Conservation (phyloP, 2,113 vertebrate species). For the Albula goreensis region DNA sequence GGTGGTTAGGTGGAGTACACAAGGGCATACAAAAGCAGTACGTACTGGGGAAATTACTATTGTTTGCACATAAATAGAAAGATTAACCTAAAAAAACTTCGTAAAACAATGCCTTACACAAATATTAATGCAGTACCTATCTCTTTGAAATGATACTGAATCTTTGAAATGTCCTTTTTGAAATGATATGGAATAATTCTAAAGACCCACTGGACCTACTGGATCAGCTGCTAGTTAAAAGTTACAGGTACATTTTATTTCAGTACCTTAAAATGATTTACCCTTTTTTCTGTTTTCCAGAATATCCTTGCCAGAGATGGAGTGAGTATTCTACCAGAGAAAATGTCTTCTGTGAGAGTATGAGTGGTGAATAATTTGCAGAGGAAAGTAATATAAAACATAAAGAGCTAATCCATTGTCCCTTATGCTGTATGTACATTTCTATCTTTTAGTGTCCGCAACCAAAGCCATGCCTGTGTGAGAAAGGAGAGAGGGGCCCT, state of each 20-base stretch:
- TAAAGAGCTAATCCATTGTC: not conserved
- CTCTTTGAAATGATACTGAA: not conserved
- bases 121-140: no score
- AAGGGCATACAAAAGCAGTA: no score
- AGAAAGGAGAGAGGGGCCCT: slow-evolving; percentile 75
- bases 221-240: no score
- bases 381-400: not conserved
- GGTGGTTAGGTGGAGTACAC: no score
- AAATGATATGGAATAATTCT: not conserved
- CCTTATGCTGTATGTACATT: slow-evolving; percentile 12
- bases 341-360: not conserved
- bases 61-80: no score
- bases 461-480: slow-evolving; percentile 69
- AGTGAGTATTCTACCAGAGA: slow-evolving; percentile 61
- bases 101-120: no score
- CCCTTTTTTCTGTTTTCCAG: slow-evolving; percentile 58
- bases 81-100: no score
- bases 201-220: no score
- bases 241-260: no score
- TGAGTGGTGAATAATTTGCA: slow-evolving; percentile 16
- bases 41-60: no score
- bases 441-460: slow-evolving; percentile 69
- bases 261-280: slow-evolving; percentile 17
- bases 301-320: slow-evolving; percentile 66
- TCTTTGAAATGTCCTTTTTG: not conserved